phyloP scores from a whole-genome alignment of 2,797 vertebrate species.

The Sandelia bainsii region DNA sequence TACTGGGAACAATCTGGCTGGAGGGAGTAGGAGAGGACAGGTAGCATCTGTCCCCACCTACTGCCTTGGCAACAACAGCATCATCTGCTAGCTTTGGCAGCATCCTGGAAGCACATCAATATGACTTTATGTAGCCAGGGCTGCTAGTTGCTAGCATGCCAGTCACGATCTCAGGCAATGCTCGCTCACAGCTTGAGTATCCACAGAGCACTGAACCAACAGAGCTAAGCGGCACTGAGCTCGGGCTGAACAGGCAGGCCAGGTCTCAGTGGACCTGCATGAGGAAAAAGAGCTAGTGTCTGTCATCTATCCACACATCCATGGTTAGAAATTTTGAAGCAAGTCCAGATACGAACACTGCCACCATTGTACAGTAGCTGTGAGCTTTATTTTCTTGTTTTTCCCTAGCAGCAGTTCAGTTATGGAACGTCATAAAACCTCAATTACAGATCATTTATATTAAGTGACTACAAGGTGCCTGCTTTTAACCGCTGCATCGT shows the following conservation, averaged over 20 bases:
- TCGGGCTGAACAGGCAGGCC: constrained; percentile 75
- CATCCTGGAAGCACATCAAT: constrained; percentile 86
- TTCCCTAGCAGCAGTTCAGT: constrained; percentile 27
- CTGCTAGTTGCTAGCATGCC: constrained; percentile 83
- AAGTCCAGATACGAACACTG: constrained; percentile 63
- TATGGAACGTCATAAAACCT: constrained; percentile 40
- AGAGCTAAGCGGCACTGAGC: constrained; percentile 77
- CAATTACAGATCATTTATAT: background rate
- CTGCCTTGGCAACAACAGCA: constrained; percentile 86
- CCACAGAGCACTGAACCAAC: constrained; percentile 77
- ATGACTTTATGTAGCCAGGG: constrained; percentile 86
- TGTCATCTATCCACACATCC: constrained; percentile 76
- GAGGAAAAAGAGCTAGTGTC: constrained; percentile 65
- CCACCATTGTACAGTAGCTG: constrained; percentile 54
- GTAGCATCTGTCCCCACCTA: constrained; percentile 90
- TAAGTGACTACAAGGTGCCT: background rate
- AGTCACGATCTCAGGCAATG: constrained; percentile 83
- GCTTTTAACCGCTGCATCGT: background rate
- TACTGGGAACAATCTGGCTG: constrained; percentile 84
- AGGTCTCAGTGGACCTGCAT: constrained; percentile 71
- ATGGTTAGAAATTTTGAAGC: constrained; percentile 63
- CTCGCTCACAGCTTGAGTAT: constrained; percentile 78
- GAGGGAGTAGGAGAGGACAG: constrained; percentile 83
- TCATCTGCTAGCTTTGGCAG: constrained; percentile 88
- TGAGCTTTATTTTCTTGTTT: constrained; percentile 46